Evolutionary conservation across 2,113 vertebrate genomes (phyloP).

Genomic region (Holacanthus passer): DNA sequence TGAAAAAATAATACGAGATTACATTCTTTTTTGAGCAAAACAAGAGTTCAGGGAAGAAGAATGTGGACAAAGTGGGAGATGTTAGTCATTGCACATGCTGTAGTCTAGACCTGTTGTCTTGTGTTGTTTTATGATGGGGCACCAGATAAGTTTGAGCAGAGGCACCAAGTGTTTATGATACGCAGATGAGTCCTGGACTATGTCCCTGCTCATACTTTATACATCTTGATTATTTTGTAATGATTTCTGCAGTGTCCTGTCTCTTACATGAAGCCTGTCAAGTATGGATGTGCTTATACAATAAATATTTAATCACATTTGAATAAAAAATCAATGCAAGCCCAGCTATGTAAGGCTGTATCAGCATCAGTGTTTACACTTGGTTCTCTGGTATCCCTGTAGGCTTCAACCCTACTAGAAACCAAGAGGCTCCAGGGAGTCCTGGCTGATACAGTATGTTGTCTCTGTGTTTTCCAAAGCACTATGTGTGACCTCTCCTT

Average conservation of each 20-base stretch:
- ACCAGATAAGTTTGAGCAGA: background rate
- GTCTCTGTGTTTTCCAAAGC: constrained; percentile 39
- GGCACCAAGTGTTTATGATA: background rate
- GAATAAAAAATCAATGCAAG: background rate
- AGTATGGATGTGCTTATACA: background rate
- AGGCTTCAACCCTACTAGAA: constrained; percentile 47
- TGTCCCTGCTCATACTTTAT: background rate
- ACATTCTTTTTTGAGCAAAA: constrained; percentile 2
- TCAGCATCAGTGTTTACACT: constrained; percentile 45
- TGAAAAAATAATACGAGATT: background rate
- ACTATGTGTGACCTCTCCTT: constrained; percentile 18
- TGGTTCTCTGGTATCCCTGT: constrained; percentile 30
- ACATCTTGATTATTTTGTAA: background rate
- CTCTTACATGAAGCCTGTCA: background rate
- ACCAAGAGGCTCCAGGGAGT: constrained; percentile 33
- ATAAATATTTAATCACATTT: background rate
- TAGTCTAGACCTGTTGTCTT: background rate
- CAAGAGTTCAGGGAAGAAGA: background rate
- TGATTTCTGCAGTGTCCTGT: background rate
- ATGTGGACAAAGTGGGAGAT: background rate
- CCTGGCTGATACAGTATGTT: constrained; percentile 22
- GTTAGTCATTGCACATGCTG: background rate
- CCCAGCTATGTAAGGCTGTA: constrained; percentile 10
- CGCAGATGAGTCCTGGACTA: background rate
- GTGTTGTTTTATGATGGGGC: background rate